Base-by-base conservation (phyloP, 1,140 invertebrate species). In the Caerostris extrusa region DNA sequence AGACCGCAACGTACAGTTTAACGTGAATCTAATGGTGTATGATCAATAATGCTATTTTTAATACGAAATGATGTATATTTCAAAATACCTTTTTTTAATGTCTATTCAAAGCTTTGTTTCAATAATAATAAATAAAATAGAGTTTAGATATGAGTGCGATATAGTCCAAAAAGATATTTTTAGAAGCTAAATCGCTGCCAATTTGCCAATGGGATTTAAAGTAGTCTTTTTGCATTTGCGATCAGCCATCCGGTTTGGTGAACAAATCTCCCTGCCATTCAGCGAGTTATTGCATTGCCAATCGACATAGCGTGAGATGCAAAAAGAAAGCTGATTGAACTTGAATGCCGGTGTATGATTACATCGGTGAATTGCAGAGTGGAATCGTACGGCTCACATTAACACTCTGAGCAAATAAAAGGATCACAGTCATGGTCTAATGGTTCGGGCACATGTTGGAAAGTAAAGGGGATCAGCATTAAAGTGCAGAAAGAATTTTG, bases 401-500 rank as follows among this genome's bases (percentile, higher is more conserved):
- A 77, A 77, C 71, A 77, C 71, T 50, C 19, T 50, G 71, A 50
- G 50, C 71, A 77, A 77, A 77, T 77, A 77, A 77, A 77, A 77
- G 71, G 34, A 34, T 50, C 19, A 50, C 8, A 34, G 71, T 77
- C 71, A 77, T 77, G 71, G 19, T 77, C 71, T 77, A 77, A 77
- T 77, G 71, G 10, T 77, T 77, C 12, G 50, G 71, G 34, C 71
- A 77, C 34, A 77, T 77, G 71, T 50, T 77, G 34, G 71, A 77
- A 77, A 50, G 12, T 77, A 34, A 34, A 50, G 71, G 34, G 71
- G 71, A 77, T 53, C 71, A 50, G 34, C 50, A 53, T 77, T 77
- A 50, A 77, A 34, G 71, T 50, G 53, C 71, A 50, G 71, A 77
- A 77, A 50, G 71, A 77, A 77, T 77, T 77, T 77, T 77, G 19